Evolutionary conservation across 2,888 invertebrate genomes (phyloP).

Genomic region (Pseudolycoriella hygida): DNA sequence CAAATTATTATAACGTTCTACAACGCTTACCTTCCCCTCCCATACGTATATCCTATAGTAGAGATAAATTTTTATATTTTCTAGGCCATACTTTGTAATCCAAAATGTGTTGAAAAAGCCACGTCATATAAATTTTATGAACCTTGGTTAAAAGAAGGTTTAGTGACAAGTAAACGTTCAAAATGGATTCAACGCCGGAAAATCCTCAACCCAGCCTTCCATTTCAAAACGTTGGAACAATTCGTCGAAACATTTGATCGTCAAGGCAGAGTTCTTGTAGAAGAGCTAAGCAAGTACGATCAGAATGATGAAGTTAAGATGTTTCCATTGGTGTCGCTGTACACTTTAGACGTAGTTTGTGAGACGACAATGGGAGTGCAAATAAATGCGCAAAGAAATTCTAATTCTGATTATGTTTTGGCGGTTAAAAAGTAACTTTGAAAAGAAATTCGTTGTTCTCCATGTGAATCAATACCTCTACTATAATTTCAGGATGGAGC

Average conservation of each 20-base stretch:
- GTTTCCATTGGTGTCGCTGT: constrained; percentile 40
- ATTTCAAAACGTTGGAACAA: constrained; percentile 57
- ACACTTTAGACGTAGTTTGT: constrained; percentile 42
- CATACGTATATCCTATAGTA: too few species aligned
- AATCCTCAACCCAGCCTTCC: constrained; percentile 61
- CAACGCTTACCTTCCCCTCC: too few species aligned
- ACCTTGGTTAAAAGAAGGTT: constrained; percentile 36
- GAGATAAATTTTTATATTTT: too few species aligned
- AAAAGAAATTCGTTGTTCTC: not conserved
- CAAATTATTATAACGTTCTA: too few species aligned
- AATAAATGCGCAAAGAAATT: constrained; percentile 49
- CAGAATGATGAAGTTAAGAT: constrained; percentile 34
- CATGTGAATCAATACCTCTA: too few species aligned
- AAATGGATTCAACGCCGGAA: constrained; percentile 22
- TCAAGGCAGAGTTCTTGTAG: constrained; percentile 36
- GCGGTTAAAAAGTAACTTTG: constrained; percentile 45
- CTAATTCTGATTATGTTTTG: constrained; percentile 50
- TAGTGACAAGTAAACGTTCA: constrained; percentile 29
- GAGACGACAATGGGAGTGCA: constrained; percentile 39
- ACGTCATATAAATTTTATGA: constrained; percentile 30
- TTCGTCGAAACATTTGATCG: constrained; percentile 53
- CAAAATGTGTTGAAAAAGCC: constrained; percentile 33
- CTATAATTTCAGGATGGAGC: constrained; percentile 18
- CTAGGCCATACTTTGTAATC: constrained; percentile 18
- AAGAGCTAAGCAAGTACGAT: constrained; percentile 29